Percentiles rank a stretch among this genome's conserved stretches.
These are phyloP conservation scores for Dysidea cf. avara DNA, from an alignment of 37 sponge, comb jelly and placozoan genomes.

Conservation along the genomic window DNA sequence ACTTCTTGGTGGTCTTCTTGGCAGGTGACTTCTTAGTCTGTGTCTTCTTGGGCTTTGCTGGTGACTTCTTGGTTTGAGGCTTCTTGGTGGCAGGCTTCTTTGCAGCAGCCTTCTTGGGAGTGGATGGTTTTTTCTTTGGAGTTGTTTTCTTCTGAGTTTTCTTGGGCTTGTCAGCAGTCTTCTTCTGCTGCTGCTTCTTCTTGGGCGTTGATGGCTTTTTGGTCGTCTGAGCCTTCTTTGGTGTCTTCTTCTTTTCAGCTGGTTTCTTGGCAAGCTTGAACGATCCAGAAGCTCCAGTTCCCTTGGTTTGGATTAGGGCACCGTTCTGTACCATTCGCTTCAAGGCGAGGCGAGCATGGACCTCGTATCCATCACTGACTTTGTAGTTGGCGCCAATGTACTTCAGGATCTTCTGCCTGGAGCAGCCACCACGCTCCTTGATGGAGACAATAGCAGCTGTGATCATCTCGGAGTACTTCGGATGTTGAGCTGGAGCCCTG, in stretches of 20 bases:
- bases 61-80: constrained; percentile 16
- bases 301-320: constrained; percentile 75
- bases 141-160: not conserved
- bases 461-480: constrained; percentile 87
- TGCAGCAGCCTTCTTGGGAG: no score
- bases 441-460: constrained; percentile 59
- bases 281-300: constrained; percentile 83
- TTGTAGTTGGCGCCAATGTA: no score
- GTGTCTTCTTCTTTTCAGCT: constrained; percentile 22
- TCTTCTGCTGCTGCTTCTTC: constrained; percentile 8
- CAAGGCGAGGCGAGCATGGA: constrained; percentile 74
- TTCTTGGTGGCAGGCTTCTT: no score
- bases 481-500: constrained; percentile 63
- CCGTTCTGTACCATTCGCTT: constrained; percentile 61
- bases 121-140: constrained; percentile 15
- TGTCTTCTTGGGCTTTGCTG: constrained; percentile 16
- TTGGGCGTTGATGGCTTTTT: constrained; percentile 20
- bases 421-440: constrained; percentile 78
- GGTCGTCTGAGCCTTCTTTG: constrained; percentile 19
- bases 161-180: constrained; percentile 20
- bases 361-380: constrained; percentile 46
- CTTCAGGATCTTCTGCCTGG: constrained; percentile 84
- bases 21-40: not conserved
- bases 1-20: no score
- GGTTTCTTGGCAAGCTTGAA: constrained; percentile 73